Evolutionary conservation across 2,888 invertebrate genomes (phyloP).

Genomic region (Caenorhabditis sp.): DNA sequence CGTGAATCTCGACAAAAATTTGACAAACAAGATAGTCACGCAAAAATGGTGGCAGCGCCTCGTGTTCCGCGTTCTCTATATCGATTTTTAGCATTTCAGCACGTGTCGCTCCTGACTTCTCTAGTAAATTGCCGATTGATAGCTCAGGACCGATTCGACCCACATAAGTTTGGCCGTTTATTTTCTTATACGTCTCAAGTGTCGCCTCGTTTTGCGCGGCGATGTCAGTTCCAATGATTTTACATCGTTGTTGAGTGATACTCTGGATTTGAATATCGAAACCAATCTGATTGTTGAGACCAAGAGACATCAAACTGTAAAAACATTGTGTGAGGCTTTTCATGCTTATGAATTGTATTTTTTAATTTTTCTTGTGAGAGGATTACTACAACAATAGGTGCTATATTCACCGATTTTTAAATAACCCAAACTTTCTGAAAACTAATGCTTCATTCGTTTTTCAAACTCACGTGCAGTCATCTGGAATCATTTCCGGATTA

Average conservation of each 20-base stretch:
- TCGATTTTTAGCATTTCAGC: constrained; percentile 42
- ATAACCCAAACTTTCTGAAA: too few relatives aligned
- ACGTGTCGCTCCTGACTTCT: neutral
- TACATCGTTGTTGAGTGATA: constrained; percentile 13
- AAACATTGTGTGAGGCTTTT: too few relatives aligned
- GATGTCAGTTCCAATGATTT: constrained; percentile 27
- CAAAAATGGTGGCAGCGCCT: constrained; percentile 23
- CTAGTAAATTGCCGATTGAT: constrained; percentile 17
- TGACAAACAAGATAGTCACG: constrained; percentile 27
- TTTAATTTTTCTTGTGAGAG: too few relatives aligned
- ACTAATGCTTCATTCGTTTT: too few relatives aligned
- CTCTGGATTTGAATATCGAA: constrained; percentile 21
- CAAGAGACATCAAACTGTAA: constrained; percentile 29
- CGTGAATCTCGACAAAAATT: constrained; percentile 44
- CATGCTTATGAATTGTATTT: too few relatives aligned
- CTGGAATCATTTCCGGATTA: constrained; percentile 12
- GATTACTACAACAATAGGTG: too few relatives aligned
- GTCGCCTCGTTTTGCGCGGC: neutral
- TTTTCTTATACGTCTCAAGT: neutral
- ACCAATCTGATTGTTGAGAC: constrained; percentile 25
- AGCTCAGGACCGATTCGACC: constrained; percentile 23
- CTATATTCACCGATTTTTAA: too few relatives aligned
- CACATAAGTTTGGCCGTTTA: neutral
- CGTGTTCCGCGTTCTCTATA: constrained; percentile 32
- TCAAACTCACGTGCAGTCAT: constrained; percentile 19